Evolutionary conservation across 2,113 vertebrate species (phyloP), one percentile per base, ranked within the genome.

Genomic region (Lethenteron reissneri): DNA sequence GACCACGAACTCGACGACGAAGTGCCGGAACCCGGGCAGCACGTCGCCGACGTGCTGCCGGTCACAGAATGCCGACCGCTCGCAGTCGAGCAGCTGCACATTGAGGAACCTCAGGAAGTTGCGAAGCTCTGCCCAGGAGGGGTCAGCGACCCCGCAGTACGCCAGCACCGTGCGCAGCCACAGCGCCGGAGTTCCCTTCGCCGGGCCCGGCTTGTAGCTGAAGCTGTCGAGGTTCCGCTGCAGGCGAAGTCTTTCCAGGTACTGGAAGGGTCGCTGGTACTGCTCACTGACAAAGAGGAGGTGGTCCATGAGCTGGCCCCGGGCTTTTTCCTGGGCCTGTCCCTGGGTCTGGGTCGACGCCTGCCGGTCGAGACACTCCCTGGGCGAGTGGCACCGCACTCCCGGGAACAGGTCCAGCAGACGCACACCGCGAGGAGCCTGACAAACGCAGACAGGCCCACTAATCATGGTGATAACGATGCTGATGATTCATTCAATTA

Each of bases 1-100:
- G 77, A 95, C 88, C 94, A 97, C 92, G 79, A 95, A 97, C 71
- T 83, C 76, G 3, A 97, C 92, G 4, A 97, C 91, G 76, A 97
- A 97, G 72, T 77, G 85, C 81, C 87, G 96, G 79, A 97, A 97
- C 41, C 94, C 89, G 1, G 56, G 71, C 59, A 97, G 73, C 0
- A 83, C 85, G 77, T 97, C 92, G n/a, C 80, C 79, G 6, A 81
- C 79, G 56, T 88, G 79, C 1, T 1, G 8, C 3, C 76, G 71
- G n/a, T 91, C 72, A 77, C 94, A 97, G 70, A 95, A 97, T 17
- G 83, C 78, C 5, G 94, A 97, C 3, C 79, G 78, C 75, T 97
- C 94, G 14, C 89, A 92, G 74, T 97, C 88, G 70, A 70, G 75
- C 64, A 97, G 70, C 79, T 97, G 94, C 17, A 84, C 5, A 58